phyloP scores from a whole-genome alignment of 2,113 vertebrate species.

The Willisornis vidua region DNA sequence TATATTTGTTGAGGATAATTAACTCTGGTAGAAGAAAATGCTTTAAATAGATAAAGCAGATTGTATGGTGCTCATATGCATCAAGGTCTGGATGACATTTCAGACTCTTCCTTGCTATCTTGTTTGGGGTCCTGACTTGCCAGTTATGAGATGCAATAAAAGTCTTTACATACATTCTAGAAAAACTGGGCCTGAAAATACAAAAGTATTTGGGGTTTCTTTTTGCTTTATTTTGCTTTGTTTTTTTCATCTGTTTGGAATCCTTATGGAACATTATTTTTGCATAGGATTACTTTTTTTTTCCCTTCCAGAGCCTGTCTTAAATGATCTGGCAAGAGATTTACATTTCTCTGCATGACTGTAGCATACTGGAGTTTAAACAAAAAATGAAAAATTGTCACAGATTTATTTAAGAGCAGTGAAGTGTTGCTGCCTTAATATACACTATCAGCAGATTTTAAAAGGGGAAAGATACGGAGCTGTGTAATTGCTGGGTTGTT shows the following conservation, averaged over 20 bases:
- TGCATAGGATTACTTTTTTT: background rate
- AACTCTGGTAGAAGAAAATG: background rate
- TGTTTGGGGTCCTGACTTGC: background rate
- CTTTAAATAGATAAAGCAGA: background rate
- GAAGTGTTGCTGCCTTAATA: background rate
- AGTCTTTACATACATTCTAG: background rate
- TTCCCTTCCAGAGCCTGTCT: background rate
- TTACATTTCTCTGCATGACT: background rate
- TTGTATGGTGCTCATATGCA: fast-evolving
- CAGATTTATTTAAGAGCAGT: background rate
- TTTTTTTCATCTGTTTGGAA: background rate
- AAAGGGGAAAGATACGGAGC: background rate
- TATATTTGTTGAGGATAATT: constrained; percentile 19
- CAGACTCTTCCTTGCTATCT: background rate
- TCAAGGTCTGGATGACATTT: background rate
- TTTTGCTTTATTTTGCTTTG: background rate
- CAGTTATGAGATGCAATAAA: background rate
- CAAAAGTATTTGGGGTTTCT: background rate
- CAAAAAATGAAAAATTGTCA: background rate
- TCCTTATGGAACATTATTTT: background rate
- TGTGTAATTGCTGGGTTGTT: background rate
- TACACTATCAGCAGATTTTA: background rate
- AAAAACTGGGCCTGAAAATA: background rate
- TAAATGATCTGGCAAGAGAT: constrained; percentile 9
- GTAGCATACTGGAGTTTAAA: background rate